Evolutionary conservation across 2,113 vertebrate species (phyloP).

Genomic region (Podarcis raffonei): DNA sequence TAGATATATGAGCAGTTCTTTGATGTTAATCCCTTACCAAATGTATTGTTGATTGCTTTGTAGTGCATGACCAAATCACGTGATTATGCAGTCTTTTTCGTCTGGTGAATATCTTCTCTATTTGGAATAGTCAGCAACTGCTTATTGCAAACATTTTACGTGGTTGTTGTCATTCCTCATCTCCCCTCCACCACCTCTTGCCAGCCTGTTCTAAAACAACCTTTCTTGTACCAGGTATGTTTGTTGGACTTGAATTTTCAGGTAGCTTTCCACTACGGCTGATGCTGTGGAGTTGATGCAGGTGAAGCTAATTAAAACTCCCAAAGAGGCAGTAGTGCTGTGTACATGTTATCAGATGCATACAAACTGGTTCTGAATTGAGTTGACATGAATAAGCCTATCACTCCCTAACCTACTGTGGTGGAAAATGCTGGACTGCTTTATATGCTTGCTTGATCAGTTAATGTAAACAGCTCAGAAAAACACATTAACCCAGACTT

Average conservation of each 20-base stretch:
- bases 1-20: background rate
- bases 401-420: background rate
- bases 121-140: background rate
- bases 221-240: background rate
- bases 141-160: background rate
- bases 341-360: background rate
- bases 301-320: background rate
- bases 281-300: background rate
- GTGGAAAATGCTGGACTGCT: background rate
- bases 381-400: background rate
- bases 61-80: background rate
- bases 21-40: background rate
- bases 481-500: background rate
- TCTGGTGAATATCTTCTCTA: background rate
- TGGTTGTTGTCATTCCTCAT: no score
- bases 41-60: background rate
- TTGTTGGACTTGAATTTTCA: background rate
- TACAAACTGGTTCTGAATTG: background rate
- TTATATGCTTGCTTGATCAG: background rate
- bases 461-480: background rate
- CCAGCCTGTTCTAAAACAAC: background rate
- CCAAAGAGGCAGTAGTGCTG: background rate
- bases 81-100: no score
- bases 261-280: background rate
- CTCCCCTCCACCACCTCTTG: no score